Evolutionary conservation across 2,113 vertebrate genomes (phyloP).

Genomic region (Axis porcinus): DNA sequence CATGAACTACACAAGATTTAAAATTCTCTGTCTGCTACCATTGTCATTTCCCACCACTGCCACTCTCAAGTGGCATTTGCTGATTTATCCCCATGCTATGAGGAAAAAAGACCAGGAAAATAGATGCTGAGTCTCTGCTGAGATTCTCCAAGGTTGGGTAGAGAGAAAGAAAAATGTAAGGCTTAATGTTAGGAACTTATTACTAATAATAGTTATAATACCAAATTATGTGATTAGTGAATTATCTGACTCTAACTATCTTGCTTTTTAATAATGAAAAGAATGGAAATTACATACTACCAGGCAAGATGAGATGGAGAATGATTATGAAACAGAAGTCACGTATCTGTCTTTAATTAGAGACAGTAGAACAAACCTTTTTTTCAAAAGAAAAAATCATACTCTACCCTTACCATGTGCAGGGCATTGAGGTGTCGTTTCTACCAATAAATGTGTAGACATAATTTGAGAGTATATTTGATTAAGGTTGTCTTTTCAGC

Average conservation of each 20-base stretch:
- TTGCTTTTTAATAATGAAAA: background rate
- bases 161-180: background rate
- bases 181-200: background rate
- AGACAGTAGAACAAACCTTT: background rate
- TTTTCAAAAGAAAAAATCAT: background rate
- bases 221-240: background rate
- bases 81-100: background rate
- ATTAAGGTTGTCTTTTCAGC: background rate
- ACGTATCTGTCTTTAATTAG: background rate
- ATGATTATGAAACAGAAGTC: background rate
- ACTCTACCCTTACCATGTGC: accelerated
- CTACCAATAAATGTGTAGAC: background rate
- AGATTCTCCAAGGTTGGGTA: background rate
- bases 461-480: background rate
- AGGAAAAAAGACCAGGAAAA: background rate
- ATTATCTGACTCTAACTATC: background rate
- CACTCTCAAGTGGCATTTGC: too few species aligned
- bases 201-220: background rate
- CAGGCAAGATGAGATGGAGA: background rate
- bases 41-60: accelerated
- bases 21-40: background rate
- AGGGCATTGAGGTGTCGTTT: background rate
- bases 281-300: background rate
- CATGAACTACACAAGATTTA: background rate
- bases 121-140: background rate